Evolutionary conservation across 30 jellyfish, hydroid and myxozoan genomes (phyloP).

Genomic region (Hydractinia echinata): DNA sequence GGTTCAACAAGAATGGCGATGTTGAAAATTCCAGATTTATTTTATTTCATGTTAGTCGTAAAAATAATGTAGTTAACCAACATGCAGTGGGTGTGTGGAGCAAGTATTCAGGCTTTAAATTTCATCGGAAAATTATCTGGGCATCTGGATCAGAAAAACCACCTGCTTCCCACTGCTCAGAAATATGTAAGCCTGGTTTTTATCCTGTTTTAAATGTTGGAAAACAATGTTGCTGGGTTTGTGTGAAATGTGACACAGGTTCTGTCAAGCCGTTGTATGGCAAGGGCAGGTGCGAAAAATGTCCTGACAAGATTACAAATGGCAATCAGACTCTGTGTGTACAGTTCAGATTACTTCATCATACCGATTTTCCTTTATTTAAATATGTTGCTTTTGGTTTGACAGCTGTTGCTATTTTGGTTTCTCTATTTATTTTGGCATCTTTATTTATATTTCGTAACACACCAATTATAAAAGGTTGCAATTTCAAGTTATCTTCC

Average conservation of each 20-base stretch:
- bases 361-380: not conserved
- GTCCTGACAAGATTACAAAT: not conserved
- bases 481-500: not conserved
- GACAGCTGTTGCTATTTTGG: not conserved
- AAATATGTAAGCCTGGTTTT: not conserved
- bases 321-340: constrained; percentile 6
- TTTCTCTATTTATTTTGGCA: not conserved
- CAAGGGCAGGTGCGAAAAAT: not conserved
- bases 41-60: not conserved
- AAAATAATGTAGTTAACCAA: too few species aligned
- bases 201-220: constrained; percentile 8
- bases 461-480: constrained; percentile 1
- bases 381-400: not conserved
- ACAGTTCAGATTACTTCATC: not conserved
- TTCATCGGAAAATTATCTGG: not conserved
- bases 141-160: not conserved
- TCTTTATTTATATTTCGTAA: constrained; percentile 7
- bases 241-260: constrained; percentile 9
- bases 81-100: not conserved
- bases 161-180: not conserved
- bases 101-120: not conserved
- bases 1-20: not conserved
- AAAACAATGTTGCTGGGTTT: constrained; percentile 21
- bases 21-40: not conserved
- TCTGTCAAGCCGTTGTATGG: not conserved